Percentiles rank a stretch among this genome's conserved stretches.
phyloP scores from a whole-genome alignment of 2,797 vertebrate species.

The Sphenopsis melanotis region DNA sequence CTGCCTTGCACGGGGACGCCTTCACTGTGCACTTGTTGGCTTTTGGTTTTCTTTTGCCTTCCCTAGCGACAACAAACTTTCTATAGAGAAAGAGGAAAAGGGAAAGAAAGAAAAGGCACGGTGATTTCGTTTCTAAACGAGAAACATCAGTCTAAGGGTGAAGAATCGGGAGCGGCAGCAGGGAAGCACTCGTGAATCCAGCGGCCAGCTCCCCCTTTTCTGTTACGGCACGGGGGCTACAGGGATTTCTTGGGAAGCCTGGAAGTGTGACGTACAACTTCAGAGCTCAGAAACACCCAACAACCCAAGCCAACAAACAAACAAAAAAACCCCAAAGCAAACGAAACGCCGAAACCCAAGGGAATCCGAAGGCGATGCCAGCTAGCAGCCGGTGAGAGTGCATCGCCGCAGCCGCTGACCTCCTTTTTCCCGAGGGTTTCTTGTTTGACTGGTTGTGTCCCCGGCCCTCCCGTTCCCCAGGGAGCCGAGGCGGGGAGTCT shows the following conservation, averaged over 20 bases:
- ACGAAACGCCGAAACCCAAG: not conserved
- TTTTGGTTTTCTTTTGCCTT: not conserved
- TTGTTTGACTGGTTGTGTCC: slow-evolving; percentile 40
- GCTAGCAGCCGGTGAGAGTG: not conserved
- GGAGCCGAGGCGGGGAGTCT: slow-evolving; percentile 58
- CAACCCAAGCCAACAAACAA: not conserved
- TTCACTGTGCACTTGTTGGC: not conserved
- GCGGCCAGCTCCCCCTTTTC: not conserved
- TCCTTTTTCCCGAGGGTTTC: slow-evolving; percentile 4
- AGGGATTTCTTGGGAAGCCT: not conserved
- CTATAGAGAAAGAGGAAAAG: not conserved
- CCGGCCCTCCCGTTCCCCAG: not conserved
- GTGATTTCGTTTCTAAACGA: not conserved
- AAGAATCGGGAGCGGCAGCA: not conserved
- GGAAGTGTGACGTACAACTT: not conserved
- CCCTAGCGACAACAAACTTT: not conserved
- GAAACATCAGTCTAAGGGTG: rapidly evolving
- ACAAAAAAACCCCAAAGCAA: not conserved
- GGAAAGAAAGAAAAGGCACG: not conserved
- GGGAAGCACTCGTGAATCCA: too few species aligned
- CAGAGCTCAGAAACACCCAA: not conserved
- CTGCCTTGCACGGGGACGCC: too few species aligned
- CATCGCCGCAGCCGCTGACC: not conserved
- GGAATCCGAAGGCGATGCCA: not conserved
- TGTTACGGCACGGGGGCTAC: not conserved